Evolutionary conservation across 2,888 invertebrate genomes (phyloP).

Genomic region (Dermolepida albohirtum): DNA sequence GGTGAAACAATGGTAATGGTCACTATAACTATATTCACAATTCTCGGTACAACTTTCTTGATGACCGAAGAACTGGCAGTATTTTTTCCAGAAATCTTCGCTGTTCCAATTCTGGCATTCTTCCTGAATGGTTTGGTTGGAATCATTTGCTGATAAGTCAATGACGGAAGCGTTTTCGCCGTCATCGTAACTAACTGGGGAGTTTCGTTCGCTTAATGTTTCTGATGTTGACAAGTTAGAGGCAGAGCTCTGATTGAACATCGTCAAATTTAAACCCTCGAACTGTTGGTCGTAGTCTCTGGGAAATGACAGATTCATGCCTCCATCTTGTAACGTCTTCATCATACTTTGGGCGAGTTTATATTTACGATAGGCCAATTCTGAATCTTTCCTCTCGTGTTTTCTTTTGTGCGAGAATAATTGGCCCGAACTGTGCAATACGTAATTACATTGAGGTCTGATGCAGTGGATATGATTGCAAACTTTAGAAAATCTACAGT

Average conservation of each 20-base stretch:
- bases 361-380: slow-evolving; percentile 86
- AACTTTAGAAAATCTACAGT: slow-evolving; percentile 92
- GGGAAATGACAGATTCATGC: slow-evolving; percentile 64
- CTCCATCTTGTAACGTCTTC: slow-evolving; percentile 70
- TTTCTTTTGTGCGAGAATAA: slow-evolving; percentile 97
- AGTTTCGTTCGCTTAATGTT: slow-evolving; percentile 69
- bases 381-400: slow-evolving; percentile 94
- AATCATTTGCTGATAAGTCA: slow-evolving; percentile 63
- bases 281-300: slow-evolving; percentile 64
- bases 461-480: slow-evolving; percentile 99
- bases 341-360: slow-evolving; percentile 72
- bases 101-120: slow-evolving; percentile 54
- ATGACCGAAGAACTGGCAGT: slow-evolving; percentile 65
- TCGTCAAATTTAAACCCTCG: slow-evolving; percentile 60
- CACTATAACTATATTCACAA: slow-evolving; percentile 76
- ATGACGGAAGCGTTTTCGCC: slow-evolving; percentile 62
- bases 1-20: slow-evolving; percentile 89
- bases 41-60: slow-evolving; percentile 58
- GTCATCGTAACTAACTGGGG: slow-evolving; percentile 66
- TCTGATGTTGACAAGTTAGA: slow-evolving; percentile 65
- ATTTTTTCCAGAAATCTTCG: slow-evolving; percentile 71
- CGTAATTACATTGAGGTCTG: slow-evolving; percentile 93
- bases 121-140: slow-evolving; percentile 57
- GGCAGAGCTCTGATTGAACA: slow-evolving; percentile 58
- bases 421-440: slow-evolving; percentile 96